These are phyloP conservation scores for Brachypodius melanocephalos DNA, from an alignment of 2,113 vertebrate species.

Conservation along the genomic window DNA sequence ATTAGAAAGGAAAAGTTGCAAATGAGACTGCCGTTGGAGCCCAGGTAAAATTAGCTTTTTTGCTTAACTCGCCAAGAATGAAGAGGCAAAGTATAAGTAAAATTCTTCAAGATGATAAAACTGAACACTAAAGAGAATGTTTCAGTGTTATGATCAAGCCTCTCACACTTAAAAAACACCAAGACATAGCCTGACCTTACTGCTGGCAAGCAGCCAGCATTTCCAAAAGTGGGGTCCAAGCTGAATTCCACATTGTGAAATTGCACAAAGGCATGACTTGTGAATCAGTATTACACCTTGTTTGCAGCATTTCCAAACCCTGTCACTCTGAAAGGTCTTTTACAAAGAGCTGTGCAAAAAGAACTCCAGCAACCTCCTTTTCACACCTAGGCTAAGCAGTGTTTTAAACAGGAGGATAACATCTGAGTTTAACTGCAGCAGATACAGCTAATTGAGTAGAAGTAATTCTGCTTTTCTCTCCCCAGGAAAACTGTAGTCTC, in stretches of 20 bases:
- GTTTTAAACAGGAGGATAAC: background rate
- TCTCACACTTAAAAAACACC: background rate
- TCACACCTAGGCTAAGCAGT: background rate
- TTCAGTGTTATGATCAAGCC: background rate
- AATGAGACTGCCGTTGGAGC: background rate
- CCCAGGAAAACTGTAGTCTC: background rate
- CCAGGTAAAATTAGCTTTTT: background rate
- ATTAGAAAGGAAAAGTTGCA: background rate
- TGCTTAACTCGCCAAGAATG: rapidly evolving
- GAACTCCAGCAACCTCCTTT: background rate
- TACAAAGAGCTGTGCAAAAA: background rate
- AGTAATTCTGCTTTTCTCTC: background rate
- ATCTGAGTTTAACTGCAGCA: background rate
- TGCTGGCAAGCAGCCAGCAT: background rate
- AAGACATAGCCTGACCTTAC: background rate
- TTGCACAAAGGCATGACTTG: background rate
- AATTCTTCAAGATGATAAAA: background rate
- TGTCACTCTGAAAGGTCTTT: background rate
- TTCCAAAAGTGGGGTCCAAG: background rate
- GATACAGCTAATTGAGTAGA: background rate
- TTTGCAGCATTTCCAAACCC: background rate
- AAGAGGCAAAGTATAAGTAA: background rate
- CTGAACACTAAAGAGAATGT: background rate
- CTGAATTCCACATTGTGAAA: background rate
- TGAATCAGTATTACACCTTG: background rate